phyloP scores from a whole-genome alignment of 2,888 invertebrate species.

The Callosobruchus maculatus region DNA sequence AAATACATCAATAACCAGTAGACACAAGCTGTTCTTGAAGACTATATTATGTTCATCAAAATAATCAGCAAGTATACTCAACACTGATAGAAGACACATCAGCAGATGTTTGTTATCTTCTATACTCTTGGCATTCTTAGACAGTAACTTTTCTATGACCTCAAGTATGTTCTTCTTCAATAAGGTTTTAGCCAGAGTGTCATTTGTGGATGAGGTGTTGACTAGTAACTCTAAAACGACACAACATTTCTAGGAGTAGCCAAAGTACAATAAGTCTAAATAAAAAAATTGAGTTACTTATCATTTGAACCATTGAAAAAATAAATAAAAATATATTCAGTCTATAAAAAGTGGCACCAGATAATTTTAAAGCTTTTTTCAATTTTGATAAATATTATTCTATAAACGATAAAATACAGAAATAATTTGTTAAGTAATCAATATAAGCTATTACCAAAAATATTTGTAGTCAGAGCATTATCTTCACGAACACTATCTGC shows the following conservation, averaged over 20 bases:
- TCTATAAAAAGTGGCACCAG: too few relatives aligned
- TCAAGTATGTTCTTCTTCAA: constrained; percentile 56
- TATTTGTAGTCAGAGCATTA: constrained; percentile 51
- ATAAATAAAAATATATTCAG: too few relatives aligned
- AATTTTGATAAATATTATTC: too few relatives aligned
- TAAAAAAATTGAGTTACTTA: neutral
- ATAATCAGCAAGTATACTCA: constrained; percentile 63
- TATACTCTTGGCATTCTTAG: constrained; percentile 47
- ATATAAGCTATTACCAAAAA: constrained; percentile 53
- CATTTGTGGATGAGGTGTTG: constrained; percentile 75
- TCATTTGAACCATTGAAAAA: too few relatives aligned
- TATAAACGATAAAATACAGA: too few relatives aligned
- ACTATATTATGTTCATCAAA: constrained; percentile 52
- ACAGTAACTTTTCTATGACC: constrained; percentile 54
- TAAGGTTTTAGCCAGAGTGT: constrained; percentile 60
- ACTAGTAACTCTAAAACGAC: constrained; percentile 54
- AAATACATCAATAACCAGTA: constrained; percentile 59
- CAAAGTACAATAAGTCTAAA: neutral
- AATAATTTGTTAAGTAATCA: too few relatives aligned
- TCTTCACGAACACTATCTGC: constrained; percentile 26
- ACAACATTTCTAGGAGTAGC: too few relatives aligned
- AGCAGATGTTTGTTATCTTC: constrained; percentile 57
- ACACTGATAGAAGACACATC: constrained; percentile 55
- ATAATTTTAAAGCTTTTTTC: too few relatives aligned
- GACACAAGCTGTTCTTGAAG: constrained; percentile 38